phyloP scores from a whole-genome alignment of 1,140 invertebrate species.

The Eueides isabella region DNA sequence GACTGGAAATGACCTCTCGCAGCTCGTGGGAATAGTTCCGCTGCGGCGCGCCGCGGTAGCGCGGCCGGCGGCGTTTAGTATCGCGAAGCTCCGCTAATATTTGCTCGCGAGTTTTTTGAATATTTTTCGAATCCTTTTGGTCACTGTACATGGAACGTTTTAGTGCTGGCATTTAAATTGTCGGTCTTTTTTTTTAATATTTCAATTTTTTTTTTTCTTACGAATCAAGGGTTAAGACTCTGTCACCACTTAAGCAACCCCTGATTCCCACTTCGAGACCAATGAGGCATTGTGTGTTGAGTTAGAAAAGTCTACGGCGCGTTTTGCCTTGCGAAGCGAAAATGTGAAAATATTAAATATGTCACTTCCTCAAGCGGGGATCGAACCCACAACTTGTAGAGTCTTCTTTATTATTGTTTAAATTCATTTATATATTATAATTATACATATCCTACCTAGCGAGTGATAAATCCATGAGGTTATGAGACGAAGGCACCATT shows the following conservation, averaged over 20 bases:
- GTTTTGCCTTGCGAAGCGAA: too few relatives aligned
- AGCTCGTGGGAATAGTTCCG: slow-evolving; percentile 85
- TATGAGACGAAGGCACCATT: slow-evolving; percentile 41
- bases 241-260: too few relatives aligned
- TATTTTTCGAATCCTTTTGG: not conserved
- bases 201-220: too few relatives aligned
- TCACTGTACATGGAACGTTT: not conserved
- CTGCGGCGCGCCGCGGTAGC: slow-evolving; percentile 85
- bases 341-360: too few relatives aligned
- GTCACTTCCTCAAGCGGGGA: too few relatives aligned
- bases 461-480: slow-evolving; percentile 15
- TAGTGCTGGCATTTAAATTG: not conserved
- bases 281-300: too few relatives aligned
- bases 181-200: not conserved
- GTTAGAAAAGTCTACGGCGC: too few relatives aligned
- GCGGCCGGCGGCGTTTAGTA: slow-evolving; percentile 84
- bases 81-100: slow-evolving; percentile 84
- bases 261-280: too few relatives aligned
- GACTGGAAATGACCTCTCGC: slow-evolving; percentile 84
- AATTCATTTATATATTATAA: not conserved
- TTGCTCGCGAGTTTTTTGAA: slow-evolving; percentile 69
- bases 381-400: too few relatives aligned
- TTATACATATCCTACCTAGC: not conserved
- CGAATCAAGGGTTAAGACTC: too few relatives aligned
- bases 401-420: not conserved